A percentile compares a stretch with the other conserved stretches of the same genome.
Evolutionary conservation across 2,888 invertebrate genomes (phyloP).

Genomic region (Cetonia aurata): DNA sequence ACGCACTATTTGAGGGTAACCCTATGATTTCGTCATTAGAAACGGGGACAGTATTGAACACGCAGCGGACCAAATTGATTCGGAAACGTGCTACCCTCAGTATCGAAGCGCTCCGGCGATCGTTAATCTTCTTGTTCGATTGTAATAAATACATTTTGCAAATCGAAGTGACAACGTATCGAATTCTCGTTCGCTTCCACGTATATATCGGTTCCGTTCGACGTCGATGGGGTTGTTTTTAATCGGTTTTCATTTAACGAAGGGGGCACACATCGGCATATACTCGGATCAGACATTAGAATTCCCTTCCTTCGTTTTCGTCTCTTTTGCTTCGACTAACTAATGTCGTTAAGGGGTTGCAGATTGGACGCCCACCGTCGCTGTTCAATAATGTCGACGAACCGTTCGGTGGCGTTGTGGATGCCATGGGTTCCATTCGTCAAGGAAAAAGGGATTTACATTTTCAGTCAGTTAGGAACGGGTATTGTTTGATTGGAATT

Average conservation of each 20-base stretch:
- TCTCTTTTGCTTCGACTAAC: constrained; percentile 47
- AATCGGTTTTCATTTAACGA: constrained; percentile 62
- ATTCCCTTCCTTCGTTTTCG: constrained; percentile 59
- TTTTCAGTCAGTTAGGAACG: constrained; percentile 39
- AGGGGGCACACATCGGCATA: constrained; percentile 57
- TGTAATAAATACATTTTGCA: constrained; percentile 63
- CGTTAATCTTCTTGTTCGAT: constrained; percentile 45
- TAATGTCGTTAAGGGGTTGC: constrained; percentile 64
- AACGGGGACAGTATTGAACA: constrained; percentile 56
- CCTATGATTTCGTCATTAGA: constrained; percentile 66
- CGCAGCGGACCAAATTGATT: constrained; percentile 45
- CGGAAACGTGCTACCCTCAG: constrained; percentile 18
- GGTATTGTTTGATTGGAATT: constrained; percentile 33
- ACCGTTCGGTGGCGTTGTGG: constrained; percentile 2
- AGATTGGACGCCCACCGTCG: constrained; percentile 63
- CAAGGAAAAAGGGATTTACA: constrained; percentile 38
- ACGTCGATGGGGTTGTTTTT: constrained; percentile 65
- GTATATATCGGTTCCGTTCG: constrained; percentile 52
- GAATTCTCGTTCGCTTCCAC: constrained; percentile 58
- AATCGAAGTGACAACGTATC: constrained; percentile 67
- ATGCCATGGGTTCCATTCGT: constrained; percentile 25
- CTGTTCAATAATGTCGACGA: constrained; percentile 52
- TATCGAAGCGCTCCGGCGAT: constrained; percentile 3
- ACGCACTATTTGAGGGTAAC: constrained; percentile 60
- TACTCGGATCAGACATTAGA: constrained; percentile 50